Conservation (phyloP, 2,797 vertebrate species). For the Enteromius viviparus region DNA sequence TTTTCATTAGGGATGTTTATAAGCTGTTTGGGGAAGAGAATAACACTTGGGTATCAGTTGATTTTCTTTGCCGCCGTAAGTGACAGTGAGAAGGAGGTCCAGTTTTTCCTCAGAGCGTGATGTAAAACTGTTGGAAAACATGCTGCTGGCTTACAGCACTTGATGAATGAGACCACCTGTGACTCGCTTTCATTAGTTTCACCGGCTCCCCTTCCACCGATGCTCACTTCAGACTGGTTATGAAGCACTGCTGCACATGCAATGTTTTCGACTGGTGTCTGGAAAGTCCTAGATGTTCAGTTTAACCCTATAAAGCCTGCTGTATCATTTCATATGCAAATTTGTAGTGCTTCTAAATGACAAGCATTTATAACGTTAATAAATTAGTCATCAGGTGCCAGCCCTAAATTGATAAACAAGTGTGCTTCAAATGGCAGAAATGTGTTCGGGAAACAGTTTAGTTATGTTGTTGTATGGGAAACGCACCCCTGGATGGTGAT, state of each 20-base stretch:
- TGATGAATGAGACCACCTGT: neutral
- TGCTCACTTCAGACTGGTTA: neutral
- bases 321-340: neutral
- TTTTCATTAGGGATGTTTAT: constrained; percentile 20
- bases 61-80: neutral
- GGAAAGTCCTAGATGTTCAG: neutral
- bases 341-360: neutral
- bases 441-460: too few relatives aligned
- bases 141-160: neutral
- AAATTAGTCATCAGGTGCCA: too few relatives aligned
- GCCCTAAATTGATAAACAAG: too few relatives aligned
- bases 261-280: neutral
- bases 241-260: neutral
- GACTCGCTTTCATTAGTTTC: neutral
- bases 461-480: too few relatives aligned
- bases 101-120: neutral
- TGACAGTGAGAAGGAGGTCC: neutral
- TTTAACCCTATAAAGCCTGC: neutral
- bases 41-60: neutral
- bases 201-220: neutral
- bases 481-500: neutral
- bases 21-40: constrained; percentile 19
- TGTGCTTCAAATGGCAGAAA: too few relatives aligned
- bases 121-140: constrained; percentile 9
- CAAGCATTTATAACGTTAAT: too few relatives aligned